Evolutionary conservation across 2,113 vertebrate species (phyloP).

Genomic region (Aegithalos caudatus): DNA sequence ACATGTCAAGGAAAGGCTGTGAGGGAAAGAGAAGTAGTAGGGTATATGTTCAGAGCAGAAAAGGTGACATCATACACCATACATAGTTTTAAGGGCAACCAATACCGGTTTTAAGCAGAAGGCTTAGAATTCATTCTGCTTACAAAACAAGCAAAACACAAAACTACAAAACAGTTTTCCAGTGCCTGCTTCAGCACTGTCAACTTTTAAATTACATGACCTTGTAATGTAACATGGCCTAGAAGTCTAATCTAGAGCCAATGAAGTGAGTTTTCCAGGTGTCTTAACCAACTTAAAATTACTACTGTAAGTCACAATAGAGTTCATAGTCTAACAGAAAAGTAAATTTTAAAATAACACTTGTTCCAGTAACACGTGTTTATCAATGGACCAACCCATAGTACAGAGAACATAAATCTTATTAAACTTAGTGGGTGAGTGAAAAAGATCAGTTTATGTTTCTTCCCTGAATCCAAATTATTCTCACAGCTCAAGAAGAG

Average conservation of each 20-base stretch:
- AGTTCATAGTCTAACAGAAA: neutral
- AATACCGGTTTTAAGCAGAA: neutral
- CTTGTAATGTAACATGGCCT: no score
- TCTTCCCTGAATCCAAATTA: conserved; percentile 72
- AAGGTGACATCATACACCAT: neutral
- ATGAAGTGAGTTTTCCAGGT: neutral
- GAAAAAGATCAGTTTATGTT: conserved; percentile 46
- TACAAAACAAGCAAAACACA: neutral
- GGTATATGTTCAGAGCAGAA: neutral
- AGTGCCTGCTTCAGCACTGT: neutral
- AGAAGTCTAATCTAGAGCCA: neutral
- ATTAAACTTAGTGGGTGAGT: conserved; percentile 3
- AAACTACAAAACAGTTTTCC: neutral
- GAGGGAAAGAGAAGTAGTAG: neutral
- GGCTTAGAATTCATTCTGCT: neutral
- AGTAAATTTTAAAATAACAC: conserved; percentile 2
- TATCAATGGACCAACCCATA: neutral
- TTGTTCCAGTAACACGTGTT: neutral
- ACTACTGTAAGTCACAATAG: neutral
- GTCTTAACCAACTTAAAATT: neutral
- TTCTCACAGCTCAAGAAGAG: conserved; percentile 65
- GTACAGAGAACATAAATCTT: neutral
- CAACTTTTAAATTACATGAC: neutral
- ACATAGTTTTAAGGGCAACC: neutral
- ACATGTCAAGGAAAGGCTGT: neutral